Conservation (phyloP, 2,797 vertebrate genomes). For the Poeciliopsis paucimaculata region DNA sequence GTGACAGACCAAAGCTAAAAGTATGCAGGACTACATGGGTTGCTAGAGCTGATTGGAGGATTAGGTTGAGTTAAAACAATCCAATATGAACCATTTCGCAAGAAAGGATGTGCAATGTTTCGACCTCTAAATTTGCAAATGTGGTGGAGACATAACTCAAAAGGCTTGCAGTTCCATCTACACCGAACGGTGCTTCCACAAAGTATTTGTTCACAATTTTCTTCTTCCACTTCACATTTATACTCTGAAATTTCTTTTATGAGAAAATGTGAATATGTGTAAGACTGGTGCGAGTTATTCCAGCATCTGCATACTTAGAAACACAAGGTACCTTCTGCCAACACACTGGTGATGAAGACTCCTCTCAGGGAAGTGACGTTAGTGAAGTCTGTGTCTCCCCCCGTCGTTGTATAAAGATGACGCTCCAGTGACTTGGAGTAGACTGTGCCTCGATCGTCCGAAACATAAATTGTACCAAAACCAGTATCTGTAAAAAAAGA, state of each 20-base stretch:
- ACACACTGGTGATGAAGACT: constrained; percentile 90
- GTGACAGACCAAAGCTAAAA: not conserved
- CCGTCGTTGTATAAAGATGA: constrained; percentile 91
- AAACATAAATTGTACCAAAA: constrained; percentile 92
- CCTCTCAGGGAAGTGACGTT: constrained; percentile 94
- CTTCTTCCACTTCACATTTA: not conserved
- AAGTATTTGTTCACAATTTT: not conserved
- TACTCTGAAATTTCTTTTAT: too few species aligned
- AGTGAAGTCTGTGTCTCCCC: constrained; percentile 93
- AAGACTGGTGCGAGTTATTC: not conserved
- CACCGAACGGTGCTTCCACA: not conserved
- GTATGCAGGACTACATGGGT: not conserved
- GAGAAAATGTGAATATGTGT: not conserved
- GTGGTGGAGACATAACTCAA: not conserved
- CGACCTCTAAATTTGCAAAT: not conserved
- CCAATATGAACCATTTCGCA: not conserved
- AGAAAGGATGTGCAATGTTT: not conserved
- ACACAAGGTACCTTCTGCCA: constrained; percentile 84
- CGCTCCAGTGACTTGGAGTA: constrained; percentile 94
- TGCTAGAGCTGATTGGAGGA: not conserved
- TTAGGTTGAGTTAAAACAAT: not conserved
- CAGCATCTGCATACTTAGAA: not conserved
- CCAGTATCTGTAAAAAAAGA: constrained; percentile 82
- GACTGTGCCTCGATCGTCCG: constrained; percentile 90
- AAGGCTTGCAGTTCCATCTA: not conserved